These are phyloP conservation scores for Hermodice carunculata DNA, from an alignment of 2,888 invertebrate species.

Conservation along the genomic window DNA sequence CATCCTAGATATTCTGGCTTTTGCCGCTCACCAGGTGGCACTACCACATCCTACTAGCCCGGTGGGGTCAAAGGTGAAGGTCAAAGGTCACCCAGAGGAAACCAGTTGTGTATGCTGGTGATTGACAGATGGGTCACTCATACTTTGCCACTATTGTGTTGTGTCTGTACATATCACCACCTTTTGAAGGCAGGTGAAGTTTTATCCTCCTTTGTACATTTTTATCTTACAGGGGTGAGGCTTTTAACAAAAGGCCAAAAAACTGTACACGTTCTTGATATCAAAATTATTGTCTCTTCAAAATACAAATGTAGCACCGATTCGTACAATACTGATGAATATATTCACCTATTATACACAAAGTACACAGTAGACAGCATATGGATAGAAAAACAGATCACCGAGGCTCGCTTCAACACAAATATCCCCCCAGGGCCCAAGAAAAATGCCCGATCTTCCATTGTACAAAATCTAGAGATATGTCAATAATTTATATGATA, in stretches of 20 bases:
- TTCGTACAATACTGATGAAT: conserved; percentile 20
- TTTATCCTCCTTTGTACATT: too few relatives aligned
- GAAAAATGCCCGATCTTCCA: too few relatives aligned
- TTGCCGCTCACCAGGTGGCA: too few relatives aligned
- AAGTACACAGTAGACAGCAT: background rate
- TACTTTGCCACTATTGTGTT: background rate
- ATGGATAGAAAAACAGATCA: background rate
- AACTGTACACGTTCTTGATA: conserved; percentile 21
- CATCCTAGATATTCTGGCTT: too few relatives aligned
- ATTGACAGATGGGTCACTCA: background rate
- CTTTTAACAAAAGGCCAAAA: conserved; percentile 14
- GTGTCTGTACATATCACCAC: conserved; percentile 16
- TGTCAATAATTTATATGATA: too few relatives aligned
- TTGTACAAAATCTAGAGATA: too few relatives aligned
- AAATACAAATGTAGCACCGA: conserved; percentile 20
- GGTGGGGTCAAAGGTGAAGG: too few relatives aligned
- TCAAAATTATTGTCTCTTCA: conserved; percentile 19
- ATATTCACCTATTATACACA: conserved; percentile 16
- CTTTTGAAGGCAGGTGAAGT: background rate
- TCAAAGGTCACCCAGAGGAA: too few relatives aligned
- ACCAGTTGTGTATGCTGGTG: too few relatives aligned
- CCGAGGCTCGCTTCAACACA: too few relatives aligned
- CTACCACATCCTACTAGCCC: too few relatives aligned
- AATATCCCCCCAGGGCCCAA: too few relatives aligned
- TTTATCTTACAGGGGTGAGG: conserved; percentile 20